Base-by-base conservation (phyloP, 2,797 vertebrate species). In the Gymnoscopelus microlampas region DNA sequence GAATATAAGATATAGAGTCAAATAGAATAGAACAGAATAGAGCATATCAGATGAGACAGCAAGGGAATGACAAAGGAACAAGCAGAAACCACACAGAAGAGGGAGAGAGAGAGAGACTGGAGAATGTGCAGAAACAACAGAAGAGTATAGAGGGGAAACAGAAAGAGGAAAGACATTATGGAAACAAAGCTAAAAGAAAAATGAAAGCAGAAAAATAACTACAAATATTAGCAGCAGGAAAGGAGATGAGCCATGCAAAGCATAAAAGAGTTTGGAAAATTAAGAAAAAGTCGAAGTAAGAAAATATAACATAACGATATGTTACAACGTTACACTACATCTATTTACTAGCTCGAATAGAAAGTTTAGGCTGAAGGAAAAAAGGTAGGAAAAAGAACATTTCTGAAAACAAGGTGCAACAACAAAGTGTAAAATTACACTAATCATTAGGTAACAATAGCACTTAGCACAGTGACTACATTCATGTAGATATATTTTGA, bases 111-210 rank as follows among this genome's bases (percentile, higher is more conserved):
- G 26, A 59, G 26, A 69, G 59, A 8, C 3, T 4, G 55, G 24
- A 69, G 77, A 78, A 71, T 26, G 3, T 51, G 63, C 13, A 0
- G n/a, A 65, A 39, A 61, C 29, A 76, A 81, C 8, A 32, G 11
- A 70, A 44, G 39, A 44, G 39, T 8, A 44, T 8, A 44, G 39
- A 44, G 39, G 8, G 39, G 9, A 44, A 44, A 44, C 1, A 48
- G 39, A 35, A 51, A 51, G 47, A 15, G 24, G 15, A 19, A 11
- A 61, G 39, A 8, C 8, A 60, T 9, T 13, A 44, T 35, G 3
- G 14, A n/a, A 44, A 6, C 15, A 61, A 44, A 44, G 12, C 4
- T 53, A 15, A 12, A 29, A 24, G 11, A 4, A 2, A 55, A 24
- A n/a, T n/a, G 6, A n/a, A 39, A 15, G 29, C 7, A 39, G 19